phyloP scores from a whole-genome alignment of 1,140 invertebrate species.

The Arion vulgaris region DNA sequence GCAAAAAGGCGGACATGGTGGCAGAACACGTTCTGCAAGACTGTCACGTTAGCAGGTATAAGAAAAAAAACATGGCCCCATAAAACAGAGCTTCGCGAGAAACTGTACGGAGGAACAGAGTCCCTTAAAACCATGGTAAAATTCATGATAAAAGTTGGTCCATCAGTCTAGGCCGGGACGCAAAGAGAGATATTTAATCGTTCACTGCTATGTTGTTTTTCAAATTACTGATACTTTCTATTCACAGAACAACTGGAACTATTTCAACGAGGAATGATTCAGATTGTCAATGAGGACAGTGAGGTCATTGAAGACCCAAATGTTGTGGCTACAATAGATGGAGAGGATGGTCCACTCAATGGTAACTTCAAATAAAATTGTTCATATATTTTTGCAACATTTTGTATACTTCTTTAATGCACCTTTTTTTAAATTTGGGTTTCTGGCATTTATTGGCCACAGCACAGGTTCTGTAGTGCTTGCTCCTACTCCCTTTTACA shows the following conservation, averaged over 20 bases:
- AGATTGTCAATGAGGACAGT: constrained; percentile 70
- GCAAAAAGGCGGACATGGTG: no score
- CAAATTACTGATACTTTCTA: no score
- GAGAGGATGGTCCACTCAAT: constrained; percentile 84
- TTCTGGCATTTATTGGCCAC: not conserved
- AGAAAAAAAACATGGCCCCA: no score
- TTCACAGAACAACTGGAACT: constrained; percentile 70
- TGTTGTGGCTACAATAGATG: constrained; percentile 69
- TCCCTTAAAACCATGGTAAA: no score
- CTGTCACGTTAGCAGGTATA: no score
- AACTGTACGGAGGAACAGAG: no score
- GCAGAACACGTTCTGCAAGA: no score
- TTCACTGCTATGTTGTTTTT: no score
- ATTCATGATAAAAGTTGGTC: no score
- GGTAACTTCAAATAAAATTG: constrained; percentile 44
- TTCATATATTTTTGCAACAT: not conserved
- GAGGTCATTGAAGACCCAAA: constrained; percentile 73
- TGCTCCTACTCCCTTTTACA: not conserved
- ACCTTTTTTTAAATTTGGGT: not conserved
- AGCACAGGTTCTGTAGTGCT: not conserved
- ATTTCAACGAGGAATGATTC: constrained; percentile 68
- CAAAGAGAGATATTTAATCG: no score
- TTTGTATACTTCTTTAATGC: not conserved
- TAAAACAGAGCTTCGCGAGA: no score
- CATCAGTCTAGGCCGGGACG: no score